Evolutionary conservation across 2,888 invertebrate genomes (phyloP).

Genomic region (Cryptophagus acutangulus): DNA sequence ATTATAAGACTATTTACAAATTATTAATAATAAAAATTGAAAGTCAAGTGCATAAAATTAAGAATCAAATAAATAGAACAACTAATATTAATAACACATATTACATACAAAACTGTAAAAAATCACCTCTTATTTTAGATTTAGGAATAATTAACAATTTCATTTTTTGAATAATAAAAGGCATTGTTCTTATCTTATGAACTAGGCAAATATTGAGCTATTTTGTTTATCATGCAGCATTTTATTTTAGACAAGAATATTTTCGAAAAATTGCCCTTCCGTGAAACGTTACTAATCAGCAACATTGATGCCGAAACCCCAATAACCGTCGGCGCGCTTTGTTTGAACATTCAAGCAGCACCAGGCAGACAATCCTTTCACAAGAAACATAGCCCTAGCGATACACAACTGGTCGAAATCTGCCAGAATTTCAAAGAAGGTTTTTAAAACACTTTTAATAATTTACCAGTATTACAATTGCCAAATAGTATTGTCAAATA

Average conservation of each 20-base stretch:
- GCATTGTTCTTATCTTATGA: background rate
- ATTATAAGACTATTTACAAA: too few relatives aligned
- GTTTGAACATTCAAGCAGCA: constrained; percentile 50
- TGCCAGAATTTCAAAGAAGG: too few relatives aligned
- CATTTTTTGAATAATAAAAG: too few relatives aligned
- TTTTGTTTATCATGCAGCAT: background rate
- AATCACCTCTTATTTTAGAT: background rate
- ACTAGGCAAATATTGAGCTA: background rate
- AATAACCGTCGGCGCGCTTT: constrained; percentile 41
- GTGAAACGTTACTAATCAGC: constrained; percentile 51
- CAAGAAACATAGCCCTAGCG: constrained; percentile 17
- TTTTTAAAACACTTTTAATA: too few relatives aligned
- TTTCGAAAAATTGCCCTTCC: constrained; percentile 52
- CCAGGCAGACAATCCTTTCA: constrained; percentile 34
- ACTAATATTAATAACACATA: too few relatives aligned
- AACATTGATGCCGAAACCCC: constrained; percentile 32
- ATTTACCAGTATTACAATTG: too few relatives aligned
- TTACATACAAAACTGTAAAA: too few relatives aligned
- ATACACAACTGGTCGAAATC: constrained; percentile 21
- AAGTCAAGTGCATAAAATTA: too few relatives aligned
- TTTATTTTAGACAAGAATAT: constrained; percentile 47
- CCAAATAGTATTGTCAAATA: too few relatives aligned
- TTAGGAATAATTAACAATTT: constrained; percentile 3
- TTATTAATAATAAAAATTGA: too few relatives aligned
- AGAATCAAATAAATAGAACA: too few relatives aligned